phyloP scores from a whole-genome alignment of 2,113 vertebrate species.

The Cephalopterus ornatus region DNA sequence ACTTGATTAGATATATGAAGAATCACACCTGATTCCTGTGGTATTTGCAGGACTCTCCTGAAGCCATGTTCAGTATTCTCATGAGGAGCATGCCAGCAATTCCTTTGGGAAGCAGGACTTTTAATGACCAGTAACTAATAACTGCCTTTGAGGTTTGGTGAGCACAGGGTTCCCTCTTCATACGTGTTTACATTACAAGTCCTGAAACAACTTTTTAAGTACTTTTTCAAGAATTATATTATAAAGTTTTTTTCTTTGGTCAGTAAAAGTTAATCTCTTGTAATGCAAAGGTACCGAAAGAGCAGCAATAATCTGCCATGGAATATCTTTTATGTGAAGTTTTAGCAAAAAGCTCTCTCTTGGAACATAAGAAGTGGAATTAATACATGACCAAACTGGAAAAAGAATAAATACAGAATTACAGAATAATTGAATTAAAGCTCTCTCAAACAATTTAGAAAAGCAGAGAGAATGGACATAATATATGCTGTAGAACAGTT shows the following conservation, averaged over 20 bases:
- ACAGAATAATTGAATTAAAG: neutral
- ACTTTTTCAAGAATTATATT: neutral
- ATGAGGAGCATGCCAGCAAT: neutral
- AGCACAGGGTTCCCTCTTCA: neutral
- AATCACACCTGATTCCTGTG: neutral
- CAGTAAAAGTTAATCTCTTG: neutral
- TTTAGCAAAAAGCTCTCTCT: neutral
- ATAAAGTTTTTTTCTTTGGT: neutral
- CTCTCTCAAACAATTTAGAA: neutral
- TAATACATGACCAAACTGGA: neutral
- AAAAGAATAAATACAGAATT: neutral
- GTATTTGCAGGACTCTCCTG: neutral
- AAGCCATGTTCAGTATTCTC: accelerated
- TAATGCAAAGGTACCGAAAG: neutral
- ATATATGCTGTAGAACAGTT: neutral
- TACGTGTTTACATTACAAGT: neutral
- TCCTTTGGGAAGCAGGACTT: neutral
- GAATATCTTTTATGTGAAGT: neutral
- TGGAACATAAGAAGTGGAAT: neutral
- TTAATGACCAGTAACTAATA: neutral
- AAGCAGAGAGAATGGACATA: neutral
- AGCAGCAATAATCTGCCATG: neutral
- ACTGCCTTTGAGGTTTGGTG: neutral
- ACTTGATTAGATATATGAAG: neutral
- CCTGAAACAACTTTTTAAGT: neutral